Percentiles rank a stretch among this genome's conserved stretches.
Evolutionary conservation across 1,140 invertebrate species (phyloP).

Genomic region (Cyrtorhinus lividipennis): DNA sequence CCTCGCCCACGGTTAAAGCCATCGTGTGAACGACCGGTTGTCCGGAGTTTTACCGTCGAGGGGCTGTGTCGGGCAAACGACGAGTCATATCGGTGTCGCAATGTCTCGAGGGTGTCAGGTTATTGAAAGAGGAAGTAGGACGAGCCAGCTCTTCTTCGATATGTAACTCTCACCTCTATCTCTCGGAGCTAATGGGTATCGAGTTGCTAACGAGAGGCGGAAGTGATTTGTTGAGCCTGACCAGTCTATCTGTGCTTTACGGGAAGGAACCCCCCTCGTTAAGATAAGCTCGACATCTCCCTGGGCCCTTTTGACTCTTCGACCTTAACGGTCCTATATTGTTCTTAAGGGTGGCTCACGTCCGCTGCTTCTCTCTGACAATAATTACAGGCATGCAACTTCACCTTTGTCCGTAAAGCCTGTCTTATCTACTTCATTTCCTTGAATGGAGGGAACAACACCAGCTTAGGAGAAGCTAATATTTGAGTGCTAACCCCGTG

Average conservation of each 20-base stretch:
- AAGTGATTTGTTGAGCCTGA: constrained; percentile 12
- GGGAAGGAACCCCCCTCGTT: not conserved
- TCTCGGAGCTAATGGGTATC: constrained; percentile 11
- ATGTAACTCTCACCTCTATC: constrained; percentile 3
- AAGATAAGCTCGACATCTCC: not conserved
- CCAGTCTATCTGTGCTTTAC: not conserved
- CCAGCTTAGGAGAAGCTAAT: no score
- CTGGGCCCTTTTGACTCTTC: not conserved
- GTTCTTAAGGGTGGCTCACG: not conserved
- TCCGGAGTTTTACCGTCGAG: no score
- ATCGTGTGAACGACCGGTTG: no score
- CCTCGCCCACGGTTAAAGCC: no score
- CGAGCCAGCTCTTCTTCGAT: no score
- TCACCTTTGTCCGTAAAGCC: not conserved
- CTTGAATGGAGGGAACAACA: no score
- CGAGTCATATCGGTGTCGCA: no score
- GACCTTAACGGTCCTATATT: not conserved
- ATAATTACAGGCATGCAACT: not conserved
- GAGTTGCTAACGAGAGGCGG: constrained; percentile 14
- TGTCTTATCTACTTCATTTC: not conserved
- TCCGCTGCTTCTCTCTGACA: not conserved
- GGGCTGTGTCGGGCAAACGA: no score
- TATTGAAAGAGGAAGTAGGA: no score
- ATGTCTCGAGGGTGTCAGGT: no score
- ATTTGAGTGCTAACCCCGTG: no score